Conservation (phyloP, 2,113 vertebrate genomes). For the Ictalurus punctatus region DNA sequence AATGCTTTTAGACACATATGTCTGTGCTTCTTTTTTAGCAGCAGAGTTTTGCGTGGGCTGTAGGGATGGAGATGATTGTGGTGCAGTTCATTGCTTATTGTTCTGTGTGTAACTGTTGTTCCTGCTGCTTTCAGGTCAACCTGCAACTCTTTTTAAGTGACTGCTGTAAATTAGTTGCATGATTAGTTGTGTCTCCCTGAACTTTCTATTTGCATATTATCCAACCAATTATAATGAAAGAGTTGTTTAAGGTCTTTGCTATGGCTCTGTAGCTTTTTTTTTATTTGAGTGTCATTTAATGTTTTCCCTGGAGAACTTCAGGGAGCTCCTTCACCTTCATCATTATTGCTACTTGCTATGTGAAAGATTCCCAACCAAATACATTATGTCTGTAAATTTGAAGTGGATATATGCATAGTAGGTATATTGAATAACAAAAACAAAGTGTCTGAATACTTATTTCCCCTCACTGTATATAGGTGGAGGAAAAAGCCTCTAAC, state of each 20-base stretch:
- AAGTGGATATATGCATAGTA: background rate
- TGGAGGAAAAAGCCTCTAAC: background rate
- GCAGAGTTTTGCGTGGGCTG: background rate
- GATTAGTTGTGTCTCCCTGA: no score
- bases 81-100: background rate
- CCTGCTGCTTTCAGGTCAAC: background rate
- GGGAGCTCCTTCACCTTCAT: background rate
- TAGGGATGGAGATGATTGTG: background rate
- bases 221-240: no score
- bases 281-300: background rate
- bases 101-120: background rate
- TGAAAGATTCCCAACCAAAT: background rate
- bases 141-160: background rate
- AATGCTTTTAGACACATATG: background rate
- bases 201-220: no score
- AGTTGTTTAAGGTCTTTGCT: background rate
- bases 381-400: background rate
- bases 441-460: background rate
- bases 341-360: background rate
- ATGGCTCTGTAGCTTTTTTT: background rate
- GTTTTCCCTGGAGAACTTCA: background rate
- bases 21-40: background rate
- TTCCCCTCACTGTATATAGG: background rate
- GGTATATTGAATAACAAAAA: background rate
- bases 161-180: no score